These are phyloP conservation scores for Lithophane leautieri DNA, from an alignment of 2,888 invertebrate species.

Conservation along the genomic window DNA sequence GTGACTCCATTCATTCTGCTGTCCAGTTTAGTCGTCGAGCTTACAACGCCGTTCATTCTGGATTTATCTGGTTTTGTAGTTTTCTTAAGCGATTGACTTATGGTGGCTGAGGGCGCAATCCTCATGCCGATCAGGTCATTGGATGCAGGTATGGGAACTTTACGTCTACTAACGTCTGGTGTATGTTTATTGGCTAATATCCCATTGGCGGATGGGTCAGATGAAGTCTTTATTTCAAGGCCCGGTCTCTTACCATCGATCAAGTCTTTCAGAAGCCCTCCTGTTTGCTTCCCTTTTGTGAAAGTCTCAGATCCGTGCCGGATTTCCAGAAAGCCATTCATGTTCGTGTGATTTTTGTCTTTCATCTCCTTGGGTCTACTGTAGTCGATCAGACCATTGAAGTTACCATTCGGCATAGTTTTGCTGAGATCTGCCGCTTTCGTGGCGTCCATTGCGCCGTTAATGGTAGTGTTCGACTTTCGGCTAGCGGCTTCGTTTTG, in stretches of 20 bases:
- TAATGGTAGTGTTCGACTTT: conserved; percentile 69
- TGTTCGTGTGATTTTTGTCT: conserved; percentile 76
- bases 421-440: conserved; percentile 78
- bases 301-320: conserved; percentile 77
- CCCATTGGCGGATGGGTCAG: conserved; percentile 85
- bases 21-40: conserved; percentile 86
- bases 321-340: conserved; percentile 85
- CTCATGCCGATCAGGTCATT: conserved; percentile 74
- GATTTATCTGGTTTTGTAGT: conserved; percentile 75
- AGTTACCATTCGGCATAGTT: conserved; percentile 69
- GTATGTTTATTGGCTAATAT: conserved; percentile 68
- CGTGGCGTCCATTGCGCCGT: conserved; percentile 69
- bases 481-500: conserved; percentile 75
- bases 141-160: conserved; percentile 80
- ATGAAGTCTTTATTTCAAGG: conserved; percentile 71
- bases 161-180: conserved; percentile 72
- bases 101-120: conserved; percentile 77
- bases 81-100: conserved; percentile 78
- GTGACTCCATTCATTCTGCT: conserved; percentile 88
- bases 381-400: conserved; percentile 79
- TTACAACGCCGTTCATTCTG: conserved; percentile 82
- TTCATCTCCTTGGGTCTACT: conserved; percentile 77
- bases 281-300: conserved; percentile 75
- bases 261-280: conserved; percentile 78
- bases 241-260: conserved; percentile 78